Evolutionary conservation across 2,797 vertebrate genomes (phyloP).

Genomic region (Premnoplex brunnescens): DNA sequence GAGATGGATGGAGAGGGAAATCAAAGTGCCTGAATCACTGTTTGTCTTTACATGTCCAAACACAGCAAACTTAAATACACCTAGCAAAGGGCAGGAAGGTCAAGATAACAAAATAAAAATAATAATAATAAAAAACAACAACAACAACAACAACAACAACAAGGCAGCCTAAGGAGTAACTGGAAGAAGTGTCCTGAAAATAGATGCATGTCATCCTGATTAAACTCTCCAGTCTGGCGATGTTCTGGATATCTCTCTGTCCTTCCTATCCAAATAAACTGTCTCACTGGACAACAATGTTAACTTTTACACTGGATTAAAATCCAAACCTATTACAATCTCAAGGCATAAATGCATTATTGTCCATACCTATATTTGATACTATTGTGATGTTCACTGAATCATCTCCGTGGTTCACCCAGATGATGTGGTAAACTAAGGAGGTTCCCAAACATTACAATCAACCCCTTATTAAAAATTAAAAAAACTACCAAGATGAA

Average conservation of each 20-base stretch:
- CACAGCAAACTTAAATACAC: neutral
- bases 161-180: neutral
- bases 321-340: neutral
- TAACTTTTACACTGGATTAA: neutral
- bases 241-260: neutral
- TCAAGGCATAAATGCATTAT: neutral
- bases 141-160: too few relatives aligned
- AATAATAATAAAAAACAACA: neutral
- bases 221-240: neutral
- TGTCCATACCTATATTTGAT: neutral
- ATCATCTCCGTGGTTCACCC: rapidly evolving
- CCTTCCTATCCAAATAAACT: neutral
- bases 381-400: neutral
- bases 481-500: neutral
- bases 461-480: neutral
- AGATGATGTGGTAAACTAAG: neutral
- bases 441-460: neutral
- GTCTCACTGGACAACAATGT: neutral
- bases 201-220: neutral
- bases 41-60: neutral
- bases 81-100: neutral
- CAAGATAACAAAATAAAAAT: neutral
- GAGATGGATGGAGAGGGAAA: neutral
- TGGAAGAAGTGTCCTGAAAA: neutral
- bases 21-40: neutral